Conservation (phyloP, 2,797 vertebrate genomes). For the Sebastiscus tertius region DNA sequence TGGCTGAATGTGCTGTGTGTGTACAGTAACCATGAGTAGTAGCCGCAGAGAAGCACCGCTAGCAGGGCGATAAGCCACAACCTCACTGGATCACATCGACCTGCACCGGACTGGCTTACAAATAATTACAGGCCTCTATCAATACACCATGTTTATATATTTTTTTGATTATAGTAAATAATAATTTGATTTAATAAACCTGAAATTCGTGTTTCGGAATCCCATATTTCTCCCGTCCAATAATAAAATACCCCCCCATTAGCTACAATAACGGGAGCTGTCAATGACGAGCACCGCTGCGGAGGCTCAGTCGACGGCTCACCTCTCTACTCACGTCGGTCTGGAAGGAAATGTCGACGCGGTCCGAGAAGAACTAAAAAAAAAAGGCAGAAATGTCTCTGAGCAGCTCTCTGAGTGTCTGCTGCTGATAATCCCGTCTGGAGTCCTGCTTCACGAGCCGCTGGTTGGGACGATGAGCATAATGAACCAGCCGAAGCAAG, state of each 20-base stretch:
- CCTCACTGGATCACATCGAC: background rate
- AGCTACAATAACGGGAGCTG: slow-evolving; percentile 14
- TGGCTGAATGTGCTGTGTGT: background rate
- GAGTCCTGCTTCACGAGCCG: slow-evolving; percentile 16
- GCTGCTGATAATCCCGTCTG: slow-evolving; percentile 51
- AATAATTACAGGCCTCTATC: background rate
- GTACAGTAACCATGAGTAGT: background rate
- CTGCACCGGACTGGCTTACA: background rate
- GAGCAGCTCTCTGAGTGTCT: background rate
- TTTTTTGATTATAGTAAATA: background rate
- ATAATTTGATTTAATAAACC: background rate
- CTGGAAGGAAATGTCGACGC: background rate
- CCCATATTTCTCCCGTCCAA: background rate
- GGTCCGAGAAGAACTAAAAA: background rate
- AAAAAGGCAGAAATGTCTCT: background rate
- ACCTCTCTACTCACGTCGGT: slow-evolving; percentile 12
- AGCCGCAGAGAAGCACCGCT: background rate
- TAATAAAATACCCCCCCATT: background rate
- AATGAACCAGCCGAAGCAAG: slow-evolving; percentile 16
- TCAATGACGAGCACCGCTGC: background rate
- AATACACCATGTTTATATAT: background rate
- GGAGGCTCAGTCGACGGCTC: background rate
- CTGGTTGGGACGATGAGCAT: slow-evolving; percentile 19
- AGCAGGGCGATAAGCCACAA: background rate
- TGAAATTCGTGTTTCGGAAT: background rate